phyloP scores from a whole-genome alignment of 92 coral and sea anemone genomes.

The Chrysogorgia sp. region DNA sequence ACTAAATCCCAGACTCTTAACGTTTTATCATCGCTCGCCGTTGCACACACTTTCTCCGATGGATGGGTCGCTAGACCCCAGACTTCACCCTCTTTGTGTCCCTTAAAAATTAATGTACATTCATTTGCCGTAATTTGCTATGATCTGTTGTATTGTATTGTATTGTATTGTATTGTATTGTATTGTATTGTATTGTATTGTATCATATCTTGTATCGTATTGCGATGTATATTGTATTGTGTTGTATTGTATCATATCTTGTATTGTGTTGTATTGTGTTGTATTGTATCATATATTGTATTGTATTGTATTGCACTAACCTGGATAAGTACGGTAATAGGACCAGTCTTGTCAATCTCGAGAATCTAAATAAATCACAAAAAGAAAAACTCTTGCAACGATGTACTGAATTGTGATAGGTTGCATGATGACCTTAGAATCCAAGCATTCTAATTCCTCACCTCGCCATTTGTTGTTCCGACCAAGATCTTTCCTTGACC shows the following conservation, averaged over 20 bases:
- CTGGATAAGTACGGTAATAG: conserved; percentile 84
- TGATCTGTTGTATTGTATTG: too few species aligned
- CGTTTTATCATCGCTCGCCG: conserved; percentile 94
- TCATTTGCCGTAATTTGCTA: background rate
- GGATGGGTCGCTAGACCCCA: conserved; percentile 99
- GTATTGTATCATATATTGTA: background rate
- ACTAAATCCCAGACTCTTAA: conserved; percentile 92
- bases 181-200: too few species aligned
- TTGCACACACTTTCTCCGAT: conserved; percentile 77
- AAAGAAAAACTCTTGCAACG: background rate
- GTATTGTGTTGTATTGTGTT: too few species aligned
- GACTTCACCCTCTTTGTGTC: conserved; percentile 93
- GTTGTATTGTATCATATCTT: background rate
- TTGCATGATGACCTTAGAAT: too few species aligned
- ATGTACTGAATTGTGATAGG: background rate
- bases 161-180: background rate
- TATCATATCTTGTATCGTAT: too few species aligned
- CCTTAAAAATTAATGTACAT: conserved; percentile 47
- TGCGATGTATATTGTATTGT: too few species aligned
- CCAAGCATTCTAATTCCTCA: background rate
- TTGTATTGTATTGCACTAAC: conserved; percentile 43
- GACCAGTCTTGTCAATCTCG: conserved; percentile 96
- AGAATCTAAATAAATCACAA: conserved; percentile 65
- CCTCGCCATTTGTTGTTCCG: conserved; percentile 98
- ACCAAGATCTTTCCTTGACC: conserved; percentile 95